Percentiles rank a stretch among this genome's conserved stretches.
Evolutionary conservation across 1,140 invertebrate genomes (phyloP).

Genomic region (Macrosteles quadrilineatus): DNA sequence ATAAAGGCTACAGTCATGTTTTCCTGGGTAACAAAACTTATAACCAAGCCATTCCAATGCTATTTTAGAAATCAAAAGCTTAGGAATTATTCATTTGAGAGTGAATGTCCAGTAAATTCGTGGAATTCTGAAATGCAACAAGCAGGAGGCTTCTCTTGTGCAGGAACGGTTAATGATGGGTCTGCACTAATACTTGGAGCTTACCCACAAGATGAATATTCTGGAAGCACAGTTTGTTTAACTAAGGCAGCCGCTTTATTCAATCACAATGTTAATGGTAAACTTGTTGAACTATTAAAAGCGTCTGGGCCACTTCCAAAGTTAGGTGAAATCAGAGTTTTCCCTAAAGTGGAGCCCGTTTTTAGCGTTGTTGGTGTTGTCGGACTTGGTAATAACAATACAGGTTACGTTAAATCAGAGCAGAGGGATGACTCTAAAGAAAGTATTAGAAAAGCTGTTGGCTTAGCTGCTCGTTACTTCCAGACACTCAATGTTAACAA

Average conservation of each 20-base stretch:
- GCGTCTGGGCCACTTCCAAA: slow-evolving; percentile 47
- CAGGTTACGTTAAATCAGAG: slow-evolving; percentile 62
- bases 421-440: slow-evolving; percentile 69
- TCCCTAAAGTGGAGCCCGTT: slow-evolving; percentile 62
- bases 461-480: slow-evolving; percentile 62
- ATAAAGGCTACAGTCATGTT: too few species aligned
- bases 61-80: too few species aligned
- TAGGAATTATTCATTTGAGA: too few species aligned
- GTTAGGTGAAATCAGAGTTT: slow-evolving; percentile 59
- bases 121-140: neutral
- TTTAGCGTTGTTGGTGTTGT: slow-evolving; percentile 67
- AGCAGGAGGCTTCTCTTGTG: neutral
- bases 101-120: neutral
- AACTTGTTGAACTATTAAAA: slow-evolving; percentile 32
- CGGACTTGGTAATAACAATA: slow-evolving; percentile 65
- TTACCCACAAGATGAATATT: neutral
- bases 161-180: neutral
- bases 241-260: slow-evolving; percentile 35
- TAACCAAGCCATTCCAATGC: too few species aligned
- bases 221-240: slow-evolving; percentile 8
- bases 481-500: slow-evolving; percentile 60
- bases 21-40: too few species aligned
- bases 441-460: slow-evolving; percentile 62
- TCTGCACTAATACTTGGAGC: neutral
- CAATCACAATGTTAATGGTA: slow-evolving; percentile 29